phyloP scores from a whole-genome alignment of 2,888 invertebrate species.

The Halictus ligatus region DNA sequence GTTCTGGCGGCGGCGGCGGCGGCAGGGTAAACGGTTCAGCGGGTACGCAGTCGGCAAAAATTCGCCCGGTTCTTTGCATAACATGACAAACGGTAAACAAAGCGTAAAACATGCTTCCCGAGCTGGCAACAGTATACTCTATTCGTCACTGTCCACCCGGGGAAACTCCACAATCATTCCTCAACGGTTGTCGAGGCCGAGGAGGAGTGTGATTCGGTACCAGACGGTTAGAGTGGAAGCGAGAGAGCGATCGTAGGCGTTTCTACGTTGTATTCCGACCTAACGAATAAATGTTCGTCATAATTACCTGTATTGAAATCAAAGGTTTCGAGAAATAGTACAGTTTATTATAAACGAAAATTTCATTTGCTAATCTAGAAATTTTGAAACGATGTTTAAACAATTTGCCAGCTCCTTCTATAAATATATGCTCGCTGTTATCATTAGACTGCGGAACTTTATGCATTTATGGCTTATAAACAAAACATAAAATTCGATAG shows the following conservation, averaged over 20 bases:
- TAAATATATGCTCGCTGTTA: too few species aligned
- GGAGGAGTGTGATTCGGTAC: slow-evolving; percentile 35
- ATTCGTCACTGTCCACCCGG: slow-evolving; percentile 76
- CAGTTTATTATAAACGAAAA: too few species aligned
- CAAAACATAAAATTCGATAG: too few species aligned
- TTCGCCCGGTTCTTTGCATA: slow-evolving; percentile 73
- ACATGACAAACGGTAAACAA: slow-evolving; percentile 80
- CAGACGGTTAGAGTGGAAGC: slow-evolving; percentile 43
- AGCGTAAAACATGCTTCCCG: slow-evolving; percentile 79
- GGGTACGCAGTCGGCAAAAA: slow-evolving; percentile 66
- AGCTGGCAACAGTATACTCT: slow-evolving; percentile 73
- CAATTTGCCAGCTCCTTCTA: too few species aligned
- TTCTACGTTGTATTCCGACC: slow-evolving; percentile 38
- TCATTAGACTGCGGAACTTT: too few species aligned
- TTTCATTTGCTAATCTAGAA: too few species aligned
- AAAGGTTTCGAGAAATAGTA: too few species aligned
- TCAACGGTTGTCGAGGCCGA: slow-evolving; percentile 71
- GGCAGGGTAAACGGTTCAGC: slow-evolving; percentile 48
- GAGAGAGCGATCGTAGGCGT: neutral
- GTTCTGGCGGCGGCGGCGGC: slow-evolving; percentile 2
- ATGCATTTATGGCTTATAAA: too few species aligned
- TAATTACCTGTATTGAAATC: neutral
- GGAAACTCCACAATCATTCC: slow-evolving; percentile 72
- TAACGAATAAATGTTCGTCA: slow-evolving; percentile 56
- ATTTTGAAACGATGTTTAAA: too few species aligned